Evolutionary conservation across 2,888 invertebrate species (phyloP).

Genomic region (Melieria crassipennis): DNA sequence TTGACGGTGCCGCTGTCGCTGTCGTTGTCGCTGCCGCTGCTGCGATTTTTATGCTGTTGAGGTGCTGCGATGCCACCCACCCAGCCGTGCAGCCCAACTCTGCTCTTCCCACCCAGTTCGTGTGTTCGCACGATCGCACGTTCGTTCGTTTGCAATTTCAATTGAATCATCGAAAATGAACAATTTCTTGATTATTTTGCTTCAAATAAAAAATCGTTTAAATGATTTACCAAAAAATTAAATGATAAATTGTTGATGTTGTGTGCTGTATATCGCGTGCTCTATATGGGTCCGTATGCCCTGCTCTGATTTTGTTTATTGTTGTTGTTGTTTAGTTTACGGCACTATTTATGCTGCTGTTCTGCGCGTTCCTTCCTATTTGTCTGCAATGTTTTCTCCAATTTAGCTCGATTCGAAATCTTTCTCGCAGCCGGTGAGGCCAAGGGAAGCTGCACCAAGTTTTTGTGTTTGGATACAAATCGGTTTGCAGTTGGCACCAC

Average conservation of each 20-base stretch:
- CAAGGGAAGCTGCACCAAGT: not conserved
- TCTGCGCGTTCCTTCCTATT: too few relatives aligned
- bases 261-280: not conserved
- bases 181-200: slow-evolving; percentile 42
- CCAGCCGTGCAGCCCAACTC: slow-evolving; percentile 6
- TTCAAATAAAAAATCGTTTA: slow-evolving; percentile 44
- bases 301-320: not conserved
- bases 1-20: slow-evolving; percentile 23
- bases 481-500: slow-evolving; percentile 17
- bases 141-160: slow-evolving; percentile 13
- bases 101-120: not conserved
- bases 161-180: slow-evolving; percentile 24
- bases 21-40: slow-evolving; percentile 18
- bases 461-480: slow-evolving; percentile 27
- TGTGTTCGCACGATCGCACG: not conserved
- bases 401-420: too few relatives aligned
- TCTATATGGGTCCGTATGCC: too few relatives aligned
- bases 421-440: too few relatives aligned
- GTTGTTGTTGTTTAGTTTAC: not conserved
- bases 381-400: too few relatives aligned
- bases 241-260: slow-evolving; percentile 39
- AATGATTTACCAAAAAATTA: slow-evolving; percentile 45
- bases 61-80: slow-evolving; percentile 24
- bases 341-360: too few relatives aligned
- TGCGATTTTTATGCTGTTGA: not conserved